These are phyloP conservation scores for Chrysomela aeneicollis DNA, from an alignment of 2,888 invertebrate species.

Conservation along the genomic window DNA sequence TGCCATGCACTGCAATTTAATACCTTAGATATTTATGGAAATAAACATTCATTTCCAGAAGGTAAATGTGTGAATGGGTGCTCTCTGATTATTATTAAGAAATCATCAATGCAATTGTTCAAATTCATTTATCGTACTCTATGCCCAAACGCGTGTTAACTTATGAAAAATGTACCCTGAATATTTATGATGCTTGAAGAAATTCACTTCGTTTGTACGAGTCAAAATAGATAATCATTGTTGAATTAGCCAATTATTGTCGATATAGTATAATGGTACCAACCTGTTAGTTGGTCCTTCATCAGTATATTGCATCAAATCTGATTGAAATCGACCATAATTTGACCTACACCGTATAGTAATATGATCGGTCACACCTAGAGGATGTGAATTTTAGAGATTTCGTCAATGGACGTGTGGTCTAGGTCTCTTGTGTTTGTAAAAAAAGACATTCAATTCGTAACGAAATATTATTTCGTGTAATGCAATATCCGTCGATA, in stretches of 20 bases:
- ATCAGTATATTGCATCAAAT: neutral
- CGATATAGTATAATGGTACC: too few relatives aligned
- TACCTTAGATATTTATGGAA: neutral
- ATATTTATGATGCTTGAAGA: too few relatives aligned
- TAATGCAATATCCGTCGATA: slow-evolving; percentile 23
- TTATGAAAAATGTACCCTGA: too few relatives aligned
- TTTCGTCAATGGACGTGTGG: slow-evolving; percentile 1
- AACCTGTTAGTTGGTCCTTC: neutral
- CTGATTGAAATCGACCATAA: neutral
- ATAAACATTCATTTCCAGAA: too few relatives aligned
- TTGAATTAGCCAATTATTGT: neutral
- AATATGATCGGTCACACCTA: slow-evolving; percentile 4
- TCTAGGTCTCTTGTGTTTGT: neutral
- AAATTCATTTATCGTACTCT: too few relatives aligned
- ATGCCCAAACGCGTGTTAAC: too few relatives aligned
- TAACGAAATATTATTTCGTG: slow-evolving; percentile 7
- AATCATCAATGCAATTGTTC: too few relatives aligned
- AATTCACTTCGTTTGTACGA: too few relatives aligned
- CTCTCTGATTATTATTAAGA: too few relatives aligned
- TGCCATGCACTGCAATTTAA: neutral
- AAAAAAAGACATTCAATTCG: slow-evolving; percentile 20
- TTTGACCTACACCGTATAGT: neutral
- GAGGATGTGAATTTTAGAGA: slow-evolving; percentile 2
- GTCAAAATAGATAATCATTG: neutral
- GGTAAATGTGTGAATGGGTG: too few relatives aligned